These are phyloP conservation scores for Cyclina sinensis DNA, from an alignment of 1,140 invertebrate species.

Conservation along the genomic window DNA sequence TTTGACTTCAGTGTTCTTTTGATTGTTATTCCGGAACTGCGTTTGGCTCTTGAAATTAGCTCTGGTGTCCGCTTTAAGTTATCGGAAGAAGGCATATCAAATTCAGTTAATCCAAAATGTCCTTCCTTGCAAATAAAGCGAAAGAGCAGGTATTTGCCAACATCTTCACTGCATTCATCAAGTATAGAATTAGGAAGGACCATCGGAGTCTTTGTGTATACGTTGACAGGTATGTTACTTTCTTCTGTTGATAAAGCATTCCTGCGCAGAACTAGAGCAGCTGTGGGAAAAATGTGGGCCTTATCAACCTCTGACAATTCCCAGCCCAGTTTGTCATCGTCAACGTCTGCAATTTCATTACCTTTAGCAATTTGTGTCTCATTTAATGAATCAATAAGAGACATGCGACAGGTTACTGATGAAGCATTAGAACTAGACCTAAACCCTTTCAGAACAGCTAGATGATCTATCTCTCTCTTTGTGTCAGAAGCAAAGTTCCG, in stretches of 20 bases:
- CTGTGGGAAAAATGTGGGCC: background rate
- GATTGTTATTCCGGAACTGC: conserved; percentile 58
- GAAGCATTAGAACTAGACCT: background rate
- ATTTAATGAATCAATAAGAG: background rate
- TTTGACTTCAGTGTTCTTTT: conserved; percentile 18
- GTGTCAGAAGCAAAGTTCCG: conserved; percentile 34
- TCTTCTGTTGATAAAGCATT: background rate
- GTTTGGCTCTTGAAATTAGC: conserved; percentile 43
- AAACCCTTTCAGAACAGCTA: conserved; percentile 45
- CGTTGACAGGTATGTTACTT: background rate
- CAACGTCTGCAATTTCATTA: background rate
- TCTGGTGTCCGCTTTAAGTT: background rate
- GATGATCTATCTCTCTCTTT: conserved; percentile 47
- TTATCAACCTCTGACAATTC: background rate
- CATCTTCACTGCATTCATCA: conserved; percentile 29
- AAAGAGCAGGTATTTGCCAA: conserved; percentile 39
- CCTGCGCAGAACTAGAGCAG: background rate
- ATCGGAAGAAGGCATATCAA: too few relatives aligned
- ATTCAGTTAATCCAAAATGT: too few relatives aligned
- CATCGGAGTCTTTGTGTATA: background rate
- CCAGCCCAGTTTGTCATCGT: background rate
- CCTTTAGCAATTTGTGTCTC: background rate
- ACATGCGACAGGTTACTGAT: background rate
- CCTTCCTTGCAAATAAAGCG: background rate
- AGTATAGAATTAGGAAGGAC: conserved; percentile 8